Evolutionary conservation across 2,113 vertebrate genomes (phyloP), one percentile per base, ranked within the genome.

Genomic region (Oenanthe oenanthe): DNA sequence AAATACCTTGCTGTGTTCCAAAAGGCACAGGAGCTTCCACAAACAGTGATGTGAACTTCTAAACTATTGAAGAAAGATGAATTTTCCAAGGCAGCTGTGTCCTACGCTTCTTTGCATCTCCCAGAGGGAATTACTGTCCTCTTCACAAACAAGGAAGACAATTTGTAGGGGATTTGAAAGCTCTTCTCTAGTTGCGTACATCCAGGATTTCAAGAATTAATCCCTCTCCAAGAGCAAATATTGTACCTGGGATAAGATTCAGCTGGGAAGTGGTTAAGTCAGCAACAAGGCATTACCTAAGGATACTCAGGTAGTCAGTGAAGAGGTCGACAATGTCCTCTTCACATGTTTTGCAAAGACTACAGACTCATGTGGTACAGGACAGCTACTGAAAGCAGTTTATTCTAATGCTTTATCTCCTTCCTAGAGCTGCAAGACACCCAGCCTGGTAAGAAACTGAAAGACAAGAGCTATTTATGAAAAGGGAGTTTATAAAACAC

Each of bases 81-180:
- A 43, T 61, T 62, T 58, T 66, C 72, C 56, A 54, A 73, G 9
- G 0, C 40, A 79, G 92, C 12, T 3, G 13, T 5, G 15, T 65
- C 53, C 67, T 70, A 1, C 3, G 47, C 45, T 65, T 48, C 81
- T 92, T 76, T 7, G 1, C 58, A 38, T 61, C 79, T 77, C 31
- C 26, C 31, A 20, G 40, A 53, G 34, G 32, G 60, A 80, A 63
- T 29, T 65, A 70, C 28, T 36, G 67, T 36, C 34, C 28, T 65
- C 80, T 47, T 29, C 28, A 85, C 81, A 51, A 84, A 70, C 25
- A 31, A 51, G n/a, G 54, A 68, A 50, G 87, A 93, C 93, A 95
- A 97, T 97, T 97, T 97, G 97, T 97, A 98, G 97, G 54, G 74
- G 86, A 95, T 95, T 96, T 91, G 79, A 66, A 75, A 65, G 43